Conservation (phyloP, 2,113 vertebrate genomes). For the Ibidorhyncha struthersii region DNA sequence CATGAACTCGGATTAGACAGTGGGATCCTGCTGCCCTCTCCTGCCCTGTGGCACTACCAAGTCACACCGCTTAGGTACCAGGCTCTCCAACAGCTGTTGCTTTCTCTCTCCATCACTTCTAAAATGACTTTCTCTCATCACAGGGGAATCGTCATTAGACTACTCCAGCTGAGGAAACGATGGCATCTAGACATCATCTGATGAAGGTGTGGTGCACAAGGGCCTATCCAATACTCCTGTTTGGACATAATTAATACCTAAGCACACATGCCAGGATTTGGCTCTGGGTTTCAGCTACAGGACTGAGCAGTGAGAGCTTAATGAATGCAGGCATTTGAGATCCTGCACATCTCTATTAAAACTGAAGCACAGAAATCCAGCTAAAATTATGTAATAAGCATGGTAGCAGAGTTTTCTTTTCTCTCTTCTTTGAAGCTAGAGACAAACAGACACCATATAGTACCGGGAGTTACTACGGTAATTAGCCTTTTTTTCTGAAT, state of each 20-base stretch:
- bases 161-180: not conserved
- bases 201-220: not conserved
- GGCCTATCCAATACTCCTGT: not conserved
- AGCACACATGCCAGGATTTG: not conserved
- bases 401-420: not conserved
- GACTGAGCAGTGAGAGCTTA: not conserved
- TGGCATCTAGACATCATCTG: not conserved
- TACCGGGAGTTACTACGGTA: conserved; percentile 34
- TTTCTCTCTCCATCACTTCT: not conserved
- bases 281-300: not conserved
- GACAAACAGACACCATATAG: conserved; percentile 27
- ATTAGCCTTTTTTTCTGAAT: conserved; percentile 42
- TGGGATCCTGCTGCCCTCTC: not conserved
- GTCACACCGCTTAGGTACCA: not conserved
- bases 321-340: not conserved
- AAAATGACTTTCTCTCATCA: not conserved
- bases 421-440: conserved; percentile 3
- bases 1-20: not conserved
- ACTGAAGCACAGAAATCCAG: not conserved
- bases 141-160: accelerated
- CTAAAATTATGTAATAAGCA: conserved; percentile 38
- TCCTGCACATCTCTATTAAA: not conserved
- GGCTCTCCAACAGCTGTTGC: not conserved
- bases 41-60: not conserved
- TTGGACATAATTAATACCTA: not conserved